phyloP scores from a whole-genome alignment of 1,140 invertebrate genomes.

The Apis cerana region DNA sequence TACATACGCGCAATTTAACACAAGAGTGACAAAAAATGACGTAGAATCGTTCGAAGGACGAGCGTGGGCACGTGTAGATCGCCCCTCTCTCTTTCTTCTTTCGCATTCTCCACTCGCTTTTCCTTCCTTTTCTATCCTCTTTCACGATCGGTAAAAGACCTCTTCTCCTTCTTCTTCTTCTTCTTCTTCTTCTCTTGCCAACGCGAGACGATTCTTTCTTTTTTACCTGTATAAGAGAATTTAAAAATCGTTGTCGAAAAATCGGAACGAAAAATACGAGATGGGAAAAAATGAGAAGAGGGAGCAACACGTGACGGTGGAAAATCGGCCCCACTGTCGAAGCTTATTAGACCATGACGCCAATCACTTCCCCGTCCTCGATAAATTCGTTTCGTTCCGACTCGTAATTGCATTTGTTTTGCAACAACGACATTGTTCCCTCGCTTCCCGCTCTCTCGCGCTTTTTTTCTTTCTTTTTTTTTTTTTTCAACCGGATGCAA shows the following conservation, averaged over 20 bases:
- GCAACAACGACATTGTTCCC: constrained; percentile 31
- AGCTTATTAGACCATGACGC: constrained; percentile 34
- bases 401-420: constrained; percentile 33
- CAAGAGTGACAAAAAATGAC: background rate
- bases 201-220: no score
- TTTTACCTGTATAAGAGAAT: no score
- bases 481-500: background rate
- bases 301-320: background rate
- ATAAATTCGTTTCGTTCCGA: constrained; percentile 43
- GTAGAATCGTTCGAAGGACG: background rate
- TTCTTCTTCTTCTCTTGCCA: background rate
- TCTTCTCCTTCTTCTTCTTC: background rate
- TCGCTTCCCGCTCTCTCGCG: background rate
- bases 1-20: constrained; percentile 12
- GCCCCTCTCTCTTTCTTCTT: background rate
- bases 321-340: constrained; percentile 13
- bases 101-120: no score
- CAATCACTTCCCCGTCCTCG: constrained; percentile 31
- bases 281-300: no score
- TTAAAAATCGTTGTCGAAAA: no score
- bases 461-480: background rate
- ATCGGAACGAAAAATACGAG: no score
- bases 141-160: background rate
- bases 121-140: no score
- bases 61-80: background rate